A percentile compares a stretch with the other conserved stretches of the same genome.
Conservation (phyloP, 2,888 invertebrate species). For the Leucophenga maculata region DNA sequence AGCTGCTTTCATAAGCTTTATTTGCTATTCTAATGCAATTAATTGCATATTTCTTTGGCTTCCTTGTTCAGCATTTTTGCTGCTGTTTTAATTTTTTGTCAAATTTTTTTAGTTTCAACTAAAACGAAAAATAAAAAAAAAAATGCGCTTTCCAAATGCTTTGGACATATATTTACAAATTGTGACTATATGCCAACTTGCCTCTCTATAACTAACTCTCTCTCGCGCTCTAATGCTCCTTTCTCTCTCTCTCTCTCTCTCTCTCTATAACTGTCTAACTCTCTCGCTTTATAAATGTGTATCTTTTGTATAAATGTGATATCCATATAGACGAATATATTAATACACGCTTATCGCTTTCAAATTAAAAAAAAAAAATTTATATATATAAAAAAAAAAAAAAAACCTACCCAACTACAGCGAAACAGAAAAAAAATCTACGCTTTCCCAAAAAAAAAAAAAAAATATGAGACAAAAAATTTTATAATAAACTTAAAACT, state of each 20-base stretch:
- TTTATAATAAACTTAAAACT: conserved; percentile 40
- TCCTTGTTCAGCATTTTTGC: conserved; percentile 20
- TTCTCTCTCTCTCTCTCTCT: no score
- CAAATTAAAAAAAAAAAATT: conserved; percentile 35
- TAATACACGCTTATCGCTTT: conserved; percentile 61
- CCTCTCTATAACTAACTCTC: neutral
- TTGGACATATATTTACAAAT: neutral
- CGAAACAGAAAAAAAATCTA: conserved; percentile 32
- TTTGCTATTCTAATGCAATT: no score
- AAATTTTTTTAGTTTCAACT: conserved; percentile 24
- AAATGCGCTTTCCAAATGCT: conserved; percentile 29
- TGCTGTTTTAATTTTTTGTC: neutral
- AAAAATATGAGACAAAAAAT: conserved; percentile 37
- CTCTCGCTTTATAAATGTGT: no score
- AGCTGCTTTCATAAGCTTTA: no score
- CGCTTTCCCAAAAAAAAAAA: conserved; percentile 31
- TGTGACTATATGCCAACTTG: neutral
- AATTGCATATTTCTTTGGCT: no score
- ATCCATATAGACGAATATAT: conserved; percentile 70
- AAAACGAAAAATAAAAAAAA: conserved; percentile 35
- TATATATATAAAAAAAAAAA: conserved; percentile 56
- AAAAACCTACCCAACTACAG: conserved; percentile 36
- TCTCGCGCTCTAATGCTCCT: no score
- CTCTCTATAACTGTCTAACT: no score
- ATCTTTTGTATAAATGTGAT: conserved; percentile 53